Evolutionary conservation across 2,797 vertebrate genomes (phyloP), one percentile per base, ranked within the genome.

Genomic region (Leptodactylus fallax): DNA sequence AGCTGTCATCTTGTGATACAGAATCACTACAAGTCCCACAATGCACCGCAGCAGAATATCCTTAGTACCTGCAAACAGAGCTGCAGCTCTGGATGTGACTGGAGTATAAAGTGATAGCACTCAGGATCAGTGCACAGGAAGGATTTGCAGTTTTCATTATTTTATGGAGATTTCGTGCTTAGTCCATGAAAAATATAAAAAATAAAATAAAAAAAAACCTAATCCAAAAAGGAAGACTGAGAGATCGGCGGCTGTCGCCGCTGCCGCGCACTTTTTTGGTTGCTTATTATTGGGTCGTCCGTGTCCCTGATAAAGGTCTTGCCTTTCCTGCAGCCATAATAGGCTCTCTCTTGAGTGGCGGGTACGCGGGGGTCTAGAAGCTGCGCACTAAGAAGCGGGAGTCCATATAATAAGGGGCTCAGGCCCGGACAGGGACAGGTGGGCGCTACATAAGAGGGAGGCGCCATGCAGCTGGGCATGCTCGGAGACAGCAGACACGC

Each of bases 281-380:
- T 25, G 63, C 60, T 63, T n/a, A 13, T 67, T 67, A 12, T 67
- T 7, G 3, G 65, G 63, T 12, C 10, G 5, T 27, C 61, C 61
- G 12, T 13, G 10, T 25, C 63, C 23, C 9, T 67, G 3, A 21
- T 21, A 21, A 61, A 21, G 0, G 19, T 67, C 12, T 79, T 1
- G 13, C 8, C 0, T n/a, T 55, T 36, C 19, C 3, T 1, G 17
- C 55, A 60, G 82, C 69, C 55, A 84, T 5, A 76, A 74, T 49
- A 60, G 12, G 13, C 23, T 83, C 82, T 84, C 82, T 84, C 69
- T 74, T 84, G 14, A 36, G 55, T 8, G 36, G 53, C 55, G 53
- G 14, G 67, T 45, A 51, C 5, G 60, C 17, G 6, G 45, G n/a
- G 63, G 16, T 51, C 51, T 19, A 36, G 81, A 36, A 58, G 81